Percentiles rank a stretch among this genome's conserved stretches.
Evolutionary conservation across 1,140 invertebrate genomes (phyloP).

Genomic region (Tetragonula clypearis): DNA sequence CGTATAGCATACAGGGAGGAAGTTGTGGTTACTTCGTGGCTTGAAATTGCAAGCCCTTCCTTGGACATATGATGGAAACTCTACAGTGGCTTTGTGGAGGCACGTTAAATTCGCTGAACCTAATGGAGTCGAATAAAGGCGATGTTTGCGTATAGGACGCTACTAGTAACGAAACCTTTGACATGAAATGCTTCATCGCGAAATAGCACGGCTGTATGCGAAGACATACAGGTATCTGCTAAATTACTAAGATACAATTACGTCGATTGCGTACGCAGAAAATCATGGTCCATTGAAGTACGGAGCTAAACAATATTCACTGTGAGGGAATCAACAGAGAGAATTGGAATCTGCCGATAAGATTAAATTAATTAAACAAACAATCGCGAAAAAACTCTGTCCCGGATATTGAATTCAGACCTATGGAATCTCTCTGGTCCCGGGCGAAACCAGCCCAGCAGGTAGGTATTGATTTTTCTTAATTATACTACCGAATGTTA

Average conservation of each 20-base stretch:
- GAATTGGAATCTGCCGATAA: neutral
- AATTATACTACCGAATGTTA: conserved; percentile 33
- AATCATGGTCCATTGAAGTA: fast-evolving
- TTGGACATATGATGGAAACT: conserved; percentile 24
- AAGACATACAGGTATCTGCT: neutral
- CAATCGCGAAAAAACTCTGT: neutral
- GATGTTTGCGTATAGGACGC: conserved; percentile 12
- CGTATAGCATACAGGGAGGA: neutral
- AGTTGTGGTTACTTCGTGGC: conserved; percentile 33
- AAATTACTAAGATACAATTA: neutral
- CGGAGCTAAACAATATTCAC: neutral
- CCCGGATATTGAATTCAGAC: conserved; percentile 23
- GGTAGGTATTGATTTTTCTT: conserved; percentile 53
- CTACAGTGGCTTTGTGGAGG: conserved; percentile 14
- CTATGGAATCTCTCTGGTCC: conserved; percentile 3
- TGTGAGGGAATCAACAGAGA: neutral
- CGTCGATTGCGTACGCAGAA: neutral
- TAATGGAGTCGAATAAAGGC: conserved; percentile 57
- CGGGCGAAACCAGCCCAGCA: conserved; percentile 37
- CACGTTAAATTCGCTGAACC: conserved; percentile 47
- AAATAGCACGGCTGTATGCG: neutral
- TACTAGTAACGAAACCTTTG: conserved; percentile 39
- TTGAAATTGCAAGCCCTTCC: conserved; percentile 32
- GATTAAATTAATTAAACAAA: conserved; percentile 42
- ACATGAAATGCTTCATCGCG: neutral